phyloP scores from a whole-genome alignment of 2,888 invertebrate genomes.

The Acanthopleura granulata region DNA sequence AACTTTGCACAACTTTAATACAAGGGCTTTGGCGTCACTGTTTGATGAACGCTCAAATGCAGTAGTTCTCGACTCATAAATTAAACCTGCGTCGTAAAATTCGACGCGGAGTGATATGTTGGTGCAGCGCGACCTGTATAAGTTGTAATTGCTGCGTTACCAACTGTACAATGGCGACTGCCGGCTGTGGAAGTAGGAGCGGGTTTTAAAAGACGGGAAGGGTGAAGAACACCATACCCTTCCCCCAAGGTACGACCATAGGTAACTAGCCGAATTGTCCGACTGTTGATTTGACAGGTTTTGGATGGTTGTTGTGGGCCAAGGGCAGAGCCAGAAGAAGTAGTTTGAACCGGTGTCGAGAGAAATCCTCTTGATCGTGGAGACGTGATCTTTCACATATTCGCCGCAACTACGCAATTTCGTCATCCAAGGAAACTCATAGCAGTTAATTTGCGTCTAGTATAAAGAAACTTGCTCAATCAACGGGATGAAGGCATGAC shows the following conservation, averaged over 20 bases:
- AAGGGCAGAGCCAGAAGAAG: background rate
- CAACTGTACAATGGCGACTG: constrained; percentile 15
- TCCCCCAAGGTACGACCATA: constrained; percentile 15
- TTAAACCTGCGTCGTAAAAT: background rate
- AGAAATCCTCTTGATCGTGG: background rate
- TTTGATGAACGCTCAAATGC: too few relatives aligned
- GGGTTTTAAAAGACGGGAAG: constrained; percentile 14
- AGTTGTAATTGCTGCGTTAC: background rate
- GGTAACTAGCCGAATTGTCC: constrained; percentile 9
- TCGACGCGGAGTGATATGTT: background rate
- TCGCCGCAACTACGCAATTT: background rate
- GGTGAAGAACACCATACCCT: constrained; percentile 17
- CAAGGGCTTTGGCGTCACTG: too few relatives aligned
- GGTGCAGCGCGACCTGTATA: background rate
- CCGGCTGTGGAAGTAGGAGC: background rate
- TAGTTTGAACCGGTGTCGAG: background rate
- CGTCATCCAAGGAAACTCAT: constrained; percentile 2
- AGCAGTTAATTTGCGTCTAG: background rate
- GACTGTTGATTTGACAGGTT: constrained; percentile 17
- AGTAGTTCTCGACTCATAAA: too few relatives aligned
- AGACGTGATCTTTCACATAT: background rate
- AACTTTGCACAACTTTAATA: too few relatives aligned
- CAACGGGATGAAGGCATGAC: constrained; percentile 16
- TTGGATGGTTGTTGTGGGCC: background rate
- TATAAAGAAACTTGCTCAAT: background rate